Base-by-base conservation (phyloP, 2,113 vertebrate species). In the Otocyon megalotis region DNA sequence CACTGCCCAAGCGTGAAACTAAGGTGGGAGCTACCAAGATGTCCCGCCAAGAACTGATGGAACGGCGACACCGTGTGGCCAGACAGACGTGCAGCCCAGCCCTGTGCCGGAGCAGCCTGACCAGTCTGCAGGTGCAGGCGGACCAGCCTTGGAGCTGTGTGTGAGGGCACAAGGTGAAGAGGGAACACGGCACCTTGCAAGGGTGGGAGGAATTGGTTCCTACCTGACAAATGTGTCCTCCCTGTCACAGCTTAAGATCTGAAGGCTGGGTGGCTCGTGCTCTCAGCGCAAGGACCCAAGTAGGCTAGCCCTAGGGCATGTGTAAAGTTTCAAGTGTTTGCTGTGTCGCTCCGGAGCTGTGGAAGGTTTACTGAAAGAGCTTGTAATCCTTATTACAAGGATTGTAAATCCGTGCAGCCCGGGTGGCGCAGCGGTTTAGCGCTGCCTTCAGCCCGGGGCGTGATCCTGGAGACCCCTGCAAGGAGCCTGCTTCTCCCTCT, bases 31-130 rank as follows among this genome's bases (percentile, higher is more conserved):
- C 13, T 9, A 1, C 4, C 0, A 32, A 53, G 62, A 37, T 5
- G 0, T 28, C 56, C 24, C 13, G 20, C 62, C 63, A 82, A 85
- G 79, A 88, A 22, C 48, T 87, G 79, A 12, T 58, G 54, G 62
- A 62, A 94, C 79, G 97, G 96, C n/a, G 97, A 71, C 97, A 67
- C 96, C 0, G 2, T 77, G 96, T 96, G 98, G 94, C 60, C 54
- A 72, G 2, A 54, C 0, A 43, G 82, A 86, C 71, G 35, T 32
- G 10, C 91, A 83, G 32, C 15, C 13, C 14, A 10, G 26, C 17
- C 15, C 9, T 0, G 16, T 1, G 0, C 0, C 0, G 12, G 4
- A 8, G 5, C 3, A 2, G 22, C 20, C 8, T 0, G 24, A 37
- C 48, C 28, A 5, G 26, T 17, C 15, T n/a, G 3, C 1, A 2